Evolutionary conservation across 2,113 vertebrate genomes (phyloP).

Genomic region (Elachura formosa): DNA sequence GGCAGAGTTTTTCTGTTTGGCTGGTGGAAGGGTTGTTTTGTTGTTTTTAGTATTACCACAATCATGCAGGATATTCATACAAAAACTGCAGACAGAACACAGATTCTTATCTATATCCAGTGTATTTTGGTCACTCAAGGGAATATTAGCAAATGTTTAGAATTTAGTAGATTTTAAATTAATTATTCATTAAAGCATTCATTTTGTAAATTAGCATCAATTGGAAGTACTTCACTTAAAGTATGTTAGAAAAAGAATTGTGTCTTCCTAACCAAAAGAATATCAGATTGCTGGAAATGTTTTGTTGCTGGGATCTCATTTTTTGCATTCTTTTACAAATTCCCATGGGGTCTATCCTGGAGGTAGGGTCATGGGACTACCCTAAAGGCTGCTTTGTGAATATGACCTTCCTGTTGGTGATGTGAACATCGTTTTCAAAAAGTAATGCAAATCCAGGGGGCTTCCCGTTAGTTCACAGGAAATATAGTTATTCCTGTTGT

Average conservation of each 20-base stretch:
- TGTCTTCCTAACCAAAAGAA: not conserved
- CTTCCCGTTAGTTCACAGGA: slow-evolving; percentile 56
- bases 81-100: slow-evolving; percentile 13
- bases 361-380: slow-evolving; percentile 51
- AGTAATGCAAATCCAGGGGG: slow-evolving; percentile 20
- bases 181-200: not conserved
- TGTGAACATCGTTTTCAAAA: not conserved
- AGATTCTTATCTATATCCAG: slow-evolving; percentile 14
- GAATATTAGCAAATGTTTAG: not conserved
- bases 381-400: slow-evolving; percentile 31
- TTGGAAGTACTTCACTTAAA: not conserved
- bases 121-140: not conserved
- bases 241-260: not conserved
- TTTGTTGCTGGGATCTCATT: slow-evolving; percentile 10
- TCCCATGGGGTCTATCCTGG: slow-evolving; percentile 38
- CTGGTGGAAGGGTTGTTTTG: not conserved
- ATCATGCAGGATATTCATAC: slow-evolving; percentile 25
- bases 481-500: slow-evolving; percentile 50
- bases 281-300: not conserved
- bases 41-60: slow-evolving; percentile 14
- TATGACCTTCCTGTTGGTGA: slow-evolving; percentile 12
- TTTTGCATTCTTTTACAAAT: slow-evolving; percentile 18
- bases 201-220: not conserved
- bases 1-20: not conserved
- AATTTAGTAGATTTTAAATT: not conserved